Percentiles rank a stretch among this genome's conserved stretches.
These are phyloP conservation scores for Nephila pilipes DNA, from an alignment of 1,140 invertebrate species.

Conservation along the genomic window DNA sequence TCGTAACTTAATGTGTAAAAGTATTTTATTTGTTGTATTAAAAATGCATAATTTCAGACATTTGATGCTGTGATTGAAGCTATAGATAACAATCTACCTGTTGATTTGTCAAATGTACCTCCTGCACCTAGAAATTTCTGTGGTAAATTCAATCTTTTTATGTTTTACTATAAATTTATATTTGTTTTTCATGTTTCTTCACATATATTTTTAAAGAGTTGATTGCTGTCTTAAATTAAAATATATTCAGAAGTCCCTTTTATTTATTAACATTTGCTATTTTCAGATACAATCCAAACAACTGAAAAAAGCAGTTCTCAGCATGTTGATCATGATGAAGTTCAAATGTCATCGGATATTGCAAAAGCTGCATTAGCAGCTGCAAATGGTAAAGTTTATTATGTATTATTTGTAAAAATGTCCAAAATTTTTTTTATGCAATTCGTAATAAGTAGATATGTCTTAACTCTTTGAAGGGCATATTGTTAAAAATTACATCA, in stretches of 20 bases:
- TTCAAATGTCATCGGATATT: constrained; percentile 52
- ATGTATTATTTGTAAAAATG: background rate
- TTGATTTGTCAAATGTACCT: constrained; percentile 93
- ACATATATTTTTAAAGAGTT: background rate
- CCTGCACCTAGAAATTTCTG: constrained; percentile 83
- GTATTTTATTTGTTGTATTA: too few relatives aligned
- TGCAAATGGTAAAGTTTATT: constrained; percentile 27
- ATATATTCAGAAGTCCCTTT: too few relatives aligned
- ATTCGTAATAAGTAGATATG: too few relatives aligned
- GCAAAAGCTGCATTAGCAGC: constrained; percentile 62
- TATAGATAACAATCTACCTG: constrained; percentile 87
- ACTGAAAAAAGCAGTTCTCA: background rate
- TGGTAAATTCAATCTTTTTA: background rate
- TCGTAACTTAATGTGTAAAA: too few relatives aligned
- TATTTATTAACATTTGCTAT: background rate
- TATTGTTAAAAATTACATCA: too few relatives aligned
- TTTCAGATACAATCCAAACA: background rate
- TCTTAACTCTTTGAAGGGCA: too few relatives aligned
- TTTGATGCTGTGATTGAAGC: constrained; percentile 92
- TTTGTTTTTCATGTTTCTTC: background rate
- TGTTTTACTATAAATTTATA: too few relatives aligned
- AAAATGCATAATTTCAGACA: constrained; percentile 83
- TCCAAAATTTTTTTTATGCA: too few relatives aligned
- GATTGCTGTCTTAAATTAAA: too few relatives aligned
- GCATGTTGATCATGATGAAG: constrained; percentile 29